Base-by-base conservation (phyloP, 35 echinoderm and acorn worm genomes). In the Apostichopus parvimensis region DNA sequence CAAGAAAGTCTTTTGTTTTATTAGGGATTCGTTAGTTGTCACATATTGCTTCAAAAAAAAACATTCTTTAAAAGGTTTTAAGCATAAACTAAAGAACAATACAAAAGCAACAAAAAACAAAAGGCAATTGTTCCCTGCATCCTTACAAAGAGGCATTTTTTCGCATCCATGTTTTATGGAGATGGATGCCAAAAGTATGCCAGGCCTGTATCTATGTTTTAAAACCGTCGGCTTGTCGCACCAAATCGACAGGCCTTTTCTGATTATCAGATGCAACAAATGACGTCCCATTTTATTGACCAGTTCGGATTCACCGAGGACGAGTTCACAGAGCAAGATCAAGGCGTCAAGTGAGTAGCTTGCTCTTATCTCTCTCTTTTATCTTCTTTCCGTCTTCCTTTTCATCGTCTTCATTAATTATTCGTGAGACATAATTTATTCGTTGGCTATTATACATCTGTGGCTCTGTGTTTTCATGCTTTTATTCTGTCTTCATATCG, bases 261-360 rank as follows among this genome's bases (percentile, higher is more conserved):
- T 94, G 97, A 99, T 99, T 99, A 99, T 99, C 97, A 99, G 97
- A 99, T 99, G 93, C 95, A 99, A 99, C 97, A 99, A 99, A 99
- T 99, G 97, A 99, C 97, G 97, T 99, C 97, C 97, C 95, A 99
- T 98, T 99, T 99, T 99, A 99, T 99, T 99, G 97, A 99, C 97
- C 97, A 96, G 95, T 99, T 96, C 87, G 97, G 97, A 85, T 99
- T 99, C 97, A 94, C 90, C 95, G 97, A 99, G 53, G 97, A 99
- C 83, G 97, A 99, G 93, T 99, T 99, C 70, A 93, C 94, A 75
- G 95, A 99, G 87, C 97, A 99, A 92, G 97, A 99, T 54, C 95
- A 99, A 52, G 93, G 93, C 28, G 97, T 99, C 80, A 99, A 99
- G 97, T 99, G 93, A 99, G 97, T 95, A 59, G 12, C 45, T 57